These are phyloP conservation scores for Myotis brandtii DNA, from an alignment of 2,113 vertebrate genomes.

Conservation along the genomic window DNA sequence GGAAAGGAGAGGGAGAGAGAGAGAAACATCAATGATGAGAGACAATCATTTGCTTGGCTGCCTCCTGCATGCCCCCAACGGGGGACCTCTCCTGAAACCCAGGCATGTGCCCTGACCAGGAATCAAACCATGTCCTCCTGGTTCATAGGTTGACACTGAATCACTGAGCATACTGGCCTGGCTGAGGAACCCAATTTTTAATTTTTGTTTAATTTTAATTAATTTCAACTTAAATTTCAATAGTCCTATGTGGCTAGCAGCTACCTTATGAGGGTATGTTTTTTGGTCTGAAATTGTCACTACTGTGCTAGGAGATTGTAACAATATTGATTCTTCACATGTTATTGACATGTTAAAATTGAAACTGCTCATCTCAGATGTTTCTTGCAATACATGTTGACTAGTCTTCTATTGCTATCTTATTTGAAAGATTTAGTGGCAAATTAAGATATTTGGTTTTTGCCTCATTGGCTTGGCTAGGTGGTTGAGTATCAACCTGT, in stretches of 20 bases:
- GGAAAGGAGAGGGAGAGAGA: too few species aligned
- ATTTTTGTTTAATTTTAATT: neutral
- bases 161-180: too few species aligned
- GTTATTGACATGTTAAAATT: constrained; percentile 14
- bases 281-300: neutral
- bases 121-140: too few species aligned
- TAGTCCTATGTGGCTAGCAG: neutral
- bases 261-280: neutral
- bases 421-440: constrained; percentile 9
- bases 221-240: neutral
- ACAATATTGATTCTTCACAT: neutral
- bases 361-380: neutral
- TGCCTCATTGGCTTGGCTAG: too few species aligned
- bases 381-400: neutral
- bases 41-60: too few species aligned
- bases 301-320: neutral
- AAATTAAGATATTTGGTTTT: neutral
- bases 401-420: neutral
- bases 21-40: too few species aligned
- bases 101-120: too few species aligned
- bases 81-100: too few species aligned
- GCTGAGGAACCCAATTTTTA: neutral
- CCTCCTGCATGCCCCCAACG: too few species aligned
- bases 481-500: too few species aligned
- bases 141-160: too few species aligned